Percentiles rank a stretch among this genome's conserved stretches.
phyloP scores from a whole-genome alignment of 2,797 vertebrate species.

The Otolemur crassicaudatus region DNA sequence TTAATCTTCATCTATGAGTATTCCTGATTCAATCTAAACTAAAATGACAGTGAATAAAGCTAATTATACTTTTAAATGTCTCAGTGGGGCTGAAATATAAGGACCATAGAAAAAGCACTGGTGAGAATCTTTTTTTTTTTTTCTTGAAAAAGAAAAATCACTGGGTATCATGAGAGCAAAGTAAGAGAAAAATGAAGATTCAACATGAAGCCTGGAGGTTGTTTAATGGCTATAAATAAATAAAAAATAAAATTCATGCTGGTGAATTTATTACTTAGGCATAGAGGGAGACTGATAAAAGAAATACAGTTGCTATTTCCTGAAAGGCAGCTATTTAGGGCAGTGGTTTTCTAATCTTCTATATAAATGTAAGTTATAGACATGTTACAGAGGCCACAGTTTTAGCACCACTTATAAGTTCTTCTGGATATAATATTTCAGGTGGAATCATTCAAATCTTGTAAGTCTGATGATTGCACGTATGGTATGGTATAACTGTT shows the following conservation, averaged over 20 bases:
- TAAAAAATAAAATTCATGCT: not conserved
- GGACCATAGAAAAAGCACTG: not conserved
- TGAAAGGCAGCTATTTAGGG: not conserved
- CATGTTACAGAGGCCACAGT: not conserved
- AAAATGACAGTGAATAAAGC: not conserved
- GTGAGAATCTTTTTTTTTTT: not conserved
- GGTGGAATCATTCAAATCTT: conserved; percentile 17
- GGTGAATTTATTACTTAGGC: not conserved
- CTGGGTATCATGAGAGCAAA: not conserved
- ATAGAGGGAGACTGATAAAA: not conserved
- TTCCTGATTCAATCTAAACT: not conserved
- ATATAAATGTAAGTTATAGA: not conserved
- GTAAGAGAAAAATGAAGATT: not conserved
- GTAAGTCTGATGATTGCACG: not conserved
- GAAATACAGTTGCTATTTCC: not conserved
- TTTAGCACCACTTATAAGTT: conserved; percentile 34
- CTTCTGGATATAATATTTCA: conserved; percentile 5
- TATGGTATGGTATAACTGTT: not conserved
- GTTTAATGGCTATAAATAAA: not conserved
- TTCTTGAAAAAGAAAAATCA: not conserved
- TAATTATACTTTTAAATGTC: not conserved
- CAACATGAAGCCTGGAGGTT: not conserved
- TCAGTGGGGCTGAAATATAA: not conserved
- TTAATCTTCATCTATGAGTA: not conserved
- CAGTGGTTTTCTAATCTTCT: not conserved